Base-by-base conservation (phyloP, 2,113 vertebrate species). In the Odontesthes bonariensis region DNA sequence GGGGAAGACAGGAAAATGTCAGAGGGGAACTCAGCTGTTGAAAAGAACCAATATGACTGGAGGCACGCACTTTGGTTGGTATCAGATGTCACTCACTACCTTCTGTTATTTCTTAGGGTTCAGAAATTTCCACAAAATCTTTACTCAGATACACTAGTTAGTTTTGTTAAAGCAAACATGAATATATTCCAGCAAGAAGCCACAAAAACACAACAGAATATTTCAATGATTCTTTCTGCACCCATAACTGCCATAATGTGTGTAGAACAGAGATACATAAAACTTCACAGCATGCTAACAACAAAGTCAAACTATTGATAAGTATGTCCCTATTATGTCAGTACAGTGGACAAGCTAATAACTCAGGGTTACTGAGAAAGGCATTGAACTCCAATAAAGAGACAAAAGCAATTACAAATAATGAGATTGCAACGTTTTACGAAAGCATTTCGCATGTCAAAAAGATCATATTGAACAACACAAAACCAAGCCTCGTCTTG, bases 311-410 rank as follows among this genome's bases (percentile, higher is more conserved):
- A 55, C 23, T 88, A 93, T 92, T 90, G 92, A 94, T 82, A 79
- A 67, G 63, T 23, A 60, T 85, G 84, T 55, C 86, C 88, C 79
- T 82, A 87, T 92, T 93, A 80, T 89, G 91, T 92, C 94, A 92
- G 65, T 67, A 59, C 81, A 70, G 83, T 86, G 66, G 72, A 59
- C 73, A 85, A 71, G 68, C 64, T 79, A 81, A 88, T 90, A 91
- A 90, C 85, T 90, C 87, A 92, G 55, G 86, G 55, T 61, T 78
- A 88, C 75, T 72, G 83, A 80, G 67, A 89, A 84, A 90, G 58
- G 57, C 79, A 93, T 90, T 90, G 88, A 93, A 91, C 89, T 90
- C 84, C 90, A 73, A 92, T 91, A 73, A 67, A 53, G 68, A 81
- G 67, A 65, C 79, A 86, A 42, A 70, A 16, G 44, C 49, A 83